Conservation (phyloP, 2,797 vertebrate genomes). For the Adrianichthys oophorus region DNA sequence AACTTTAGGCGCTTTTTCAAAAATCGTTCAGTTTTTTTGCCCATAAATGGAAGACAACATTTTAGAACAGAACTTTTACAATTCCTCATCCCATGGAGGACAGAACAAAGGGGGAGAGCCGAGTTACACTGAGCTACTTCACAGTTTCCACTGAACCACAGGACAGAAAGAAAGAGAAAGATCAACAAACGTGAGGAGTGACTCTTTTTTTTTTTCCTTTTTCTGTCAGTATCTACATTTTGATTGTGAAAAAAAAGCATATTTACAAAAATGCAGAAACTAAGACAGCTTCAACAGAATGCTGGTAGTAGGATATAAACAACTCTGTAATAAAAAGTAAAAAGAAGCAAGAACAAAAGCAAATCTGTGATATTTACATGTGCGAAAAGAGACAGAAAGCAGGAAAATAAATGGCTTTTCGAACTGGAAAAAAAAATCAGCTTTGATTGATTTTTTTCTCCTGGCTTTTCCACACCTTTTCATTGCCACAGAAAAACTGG, state of each 20-base stretch:
- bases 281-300: slow-evolving; percentile 49
- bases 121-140: slow-evolving; percentile 16
- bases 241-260: slow-evolving; percentile 60
- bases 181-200: slow-evolving; percentile 54
- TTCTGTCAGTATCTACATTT: slow-evolving; percentile 70
- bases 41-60: not conserved
- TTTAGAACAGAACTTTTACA: slow-evolving; percentile 38
- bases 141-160: slow-evolving; percentile 34
- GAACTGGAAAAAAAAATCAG: slow-evolving; percentile 2
- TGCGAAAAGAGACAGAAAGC: slow-evolving; percentile 40
- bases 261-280: slow-evolving; percentile 70
- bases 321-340: slow-evolving; percentile 65
- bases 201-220: slow-evolving; percentile 26
- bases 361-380: slow-evolving; percentile 72
- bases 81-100: slow-evolving; percentile 19
- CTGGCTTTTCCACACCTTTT: slow-evolving; percentile 35
- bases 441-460: slow-evolving; percentile 13
- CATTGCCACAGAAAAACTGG: slow-evolving; percentile 54
- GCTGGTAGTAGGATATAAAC: slow-evolving; percentile 59
- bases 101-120: slow-evolving; percentile 4
- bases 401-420: slow-evolving; percentile 39
- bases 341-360: slow-evolving; percentile 45
- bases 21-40: too few species aligned
- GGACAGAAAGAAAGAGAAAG: slow-evolving; percentile 50
- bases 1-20: not conserved